phyloP scores from a whole-genome alignment of 2,797 vertebrate species.

The Chelon labrosus region DNA sequence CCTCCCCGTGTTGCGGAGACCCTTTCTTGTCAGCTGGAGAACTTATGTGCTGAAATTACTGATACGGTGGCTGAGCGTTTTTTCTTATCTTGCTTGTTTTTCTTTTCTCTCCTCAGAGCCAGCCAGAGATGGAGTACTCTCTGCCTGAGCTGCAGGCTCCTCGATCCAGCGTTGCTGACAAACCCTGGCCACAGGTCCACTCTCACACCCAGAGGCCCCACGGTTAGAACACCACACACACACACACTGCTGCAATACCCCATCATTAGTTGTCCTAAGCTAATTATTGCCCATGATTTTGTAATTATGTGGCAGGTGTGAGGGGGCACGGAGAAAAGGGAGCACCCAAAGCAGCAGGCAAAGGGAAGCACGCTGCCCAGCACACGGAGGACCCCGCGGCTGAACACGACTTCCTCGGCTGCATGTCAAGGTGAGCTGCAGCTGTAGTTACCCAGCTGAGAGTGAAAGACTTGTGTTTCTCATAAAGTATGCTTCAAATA shows the following conservation, averaged over 20 bases:
- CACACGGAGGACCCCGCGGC: constrained; percentile 81
- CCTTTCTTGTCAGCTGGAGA: constrained; percentile 12
- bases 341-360: constrained; percentile 72
- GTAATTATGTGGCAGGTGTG: constrained; percentile 51
- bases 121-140: constrained; percentile 91
- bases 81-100: constrained; percentile 13
- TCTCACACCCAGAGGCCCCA: constrained; percentile 88
- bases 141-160: constrained; percentile 85
- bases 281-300: not conserved
- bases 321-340: constrained; percentile 83
- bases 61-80: constrained; percentile 9
- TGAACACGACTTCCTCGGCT: constrained; percentile 96
- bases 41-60: not conserved
- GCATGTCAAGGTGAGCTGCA: constrained; percentile 93
- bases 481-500: not conserved
- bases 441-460: too few relatives aligned
- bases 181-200: constrained; percentile 84
- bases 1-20: constrained; percentile 8
- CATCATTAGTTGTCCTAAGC: not conserved
- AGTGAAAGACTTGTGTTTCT: not conserved
- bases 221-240: constrained; percentile 77
- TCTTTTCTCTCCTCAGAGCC: constrained; percentile 84
- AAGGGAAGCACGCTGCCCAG: constrained; percentile 82
- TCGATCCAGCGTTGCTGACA: constrained; percentile 85
- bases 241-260: not conserved